These are phyloP conservation scores for Megaustenia siamemsis DNA, from an alignment of 2,888 invertebrate genomes.

Conservation along the genomic window DNA sequence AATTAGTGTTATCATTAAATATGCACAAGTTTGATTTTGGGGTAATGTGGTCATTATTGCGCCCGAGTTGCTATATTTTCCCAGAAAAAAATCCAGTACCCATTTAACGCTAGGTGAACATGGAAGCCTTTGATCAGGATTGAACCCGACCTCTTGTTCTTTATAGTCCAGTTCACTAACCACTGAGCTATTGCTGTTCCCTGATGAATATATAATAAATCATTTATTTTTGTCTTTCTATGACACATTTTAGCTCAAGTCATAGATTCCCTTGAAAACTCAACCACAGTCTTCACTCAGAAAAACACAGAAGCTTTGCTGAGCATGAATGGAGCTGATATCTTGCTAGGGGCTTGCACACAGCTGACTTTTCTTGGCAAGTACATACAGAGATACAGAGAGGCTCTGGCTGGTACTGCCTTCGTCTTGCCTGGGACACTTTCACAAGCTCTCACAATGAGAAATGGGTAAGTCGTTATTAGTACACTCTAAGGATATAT, in stretches of 20 bases:
- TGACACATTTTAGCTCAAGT: slow-evolving; percentile 23
- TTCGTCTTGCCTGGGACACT: slow-evolving; percentile 85
- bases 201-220: too few species aligned
- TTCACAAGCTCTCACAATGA: slow-evolving; percentile 87
- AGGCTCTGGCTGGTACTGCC: slow-evolving; percentile 84
- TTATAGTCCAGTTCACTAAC: too few species aligned
- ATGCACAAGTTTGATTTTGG: too few species aligned
- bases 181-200: too few species aligned
- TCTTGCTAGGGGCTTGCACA: slow-evolving; percentile 89
- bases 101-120: too few species aligned
- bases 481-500: too few species aligned
- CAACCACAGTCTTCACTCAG: slow-evolving; percentile 84
- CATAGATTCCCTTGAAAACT: slow-evolving; percentile 39
- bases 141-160: too few species aligned
- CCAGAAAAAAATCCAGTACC: not conserved
- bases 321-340: slow-evolving; percentile 89
- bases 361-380: slow-evolving; percentile 86
- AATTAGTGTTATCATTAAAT: too few species aligned
- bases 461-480: slow-evolving; percentile 82
- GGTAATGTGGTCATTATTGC: too few species aligned
- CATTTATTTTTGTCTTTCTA: not conserved
- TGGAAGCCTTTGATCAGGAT: too few species aligned
- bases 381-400: slow-evolving; percentile 84
- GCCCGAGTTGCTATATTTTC: too few species aligned
- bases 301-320: slow-evolving; percentile 90